Evolutionary conservation across 1,140 invertebrate genomes (phyloP), one percentile per base, ranked within the genome.

Genomic region (Dolichoris vasculosae): DNA sequence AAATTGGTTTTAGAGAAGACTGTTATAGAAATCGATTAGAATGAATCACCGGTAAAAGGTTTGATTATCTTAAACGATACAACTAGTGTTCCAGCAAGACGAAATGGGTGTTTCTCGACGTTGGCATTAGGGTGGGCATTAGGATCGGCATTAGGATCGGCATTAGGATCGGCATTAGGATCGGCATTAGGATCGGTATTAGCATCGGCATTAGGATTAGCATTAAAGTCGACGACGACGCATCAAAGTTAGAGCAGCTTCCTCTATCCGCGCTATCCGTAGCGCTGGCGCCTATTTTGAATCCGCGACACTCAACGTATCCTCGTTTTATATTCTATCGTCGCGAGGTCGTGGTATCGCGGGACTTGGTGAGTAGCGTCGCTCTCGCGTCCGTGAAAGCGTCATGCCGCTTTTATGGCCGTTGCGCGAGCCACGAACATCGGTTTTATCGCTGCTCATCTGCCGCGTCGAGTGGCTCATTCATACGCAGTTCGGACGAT

Each of bases 161-260:
- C 84, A n/a, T 90, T 90, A 90, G 88, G 90, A 88, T 88, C 87
- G 87, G 86, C 89, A 89, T 92, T 89, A 86, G 82, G 90, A 91
- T 92, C 90, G 91, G 89, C 89, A 90, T 89, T 89, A 90, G 89
- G 88, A 87, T 87, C n/a, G 67, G n/a, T n/a, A n/a, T 90, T 90
- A 90, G 88, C 90, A 88, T 88, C 87, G 87, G 86, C 89, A 89
- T 92, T 89, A 86, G 82, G 90, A 91, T 92, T 91, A 91, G 89
- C 89, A 90, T 89, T 89, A 90, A 89, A 88, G 88, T 87, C n/a
- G 67, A 73, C 84, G 84, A 88, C 83, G 87, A 69, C 84, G 73
- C 88, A 89, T 87, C 87, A 86, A 86, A 86, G 87, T 59, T 59
- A 17, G 9, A 38, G 9, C 69, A 7, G 7, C 26, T n/a, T n/a